A percentile compares a stretch with the other conserved stretches of the same genome.
These are phyloP conservation scores for Fregetta grallaria DNA, from an alignment of 2,113 vertebrate species.

Conservation along the genomic window DNA sequence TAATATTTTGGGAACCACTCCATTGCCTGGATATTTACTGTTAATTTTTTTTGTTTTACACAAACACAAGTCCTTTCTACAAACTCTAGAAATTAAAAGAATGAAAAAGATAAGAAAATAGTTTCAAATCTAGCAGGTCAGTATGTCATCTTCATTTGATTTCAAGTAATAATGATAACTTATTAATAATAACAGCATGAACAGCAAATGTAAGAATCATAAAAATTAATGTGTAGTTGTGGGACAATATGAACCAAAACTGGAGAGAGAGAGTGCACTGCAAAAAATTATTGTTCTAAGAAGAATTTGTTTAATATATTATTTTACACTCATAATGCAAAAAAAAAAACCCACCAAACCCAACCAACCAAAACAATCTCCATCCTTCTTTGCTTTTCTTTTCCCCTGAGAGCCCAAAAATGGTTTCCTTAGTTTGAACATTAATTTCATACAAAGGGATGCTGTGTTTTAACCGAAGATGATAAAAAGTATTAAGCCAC, in stretches of 20 bases:
- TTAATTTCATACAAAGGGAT: not conserved
- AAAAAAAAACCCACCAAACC: too few relatives aligned
- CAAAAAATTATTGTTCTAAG: not conserved
- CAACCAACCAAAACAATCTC: not conserved
- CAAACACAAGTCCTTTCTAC: not conserved
- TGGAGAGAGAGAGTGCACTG: not conserved
- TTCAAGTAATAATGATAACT: not conserved
- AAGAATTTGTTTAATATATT: not conserved
- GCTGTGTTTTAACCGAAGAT: not conserved
- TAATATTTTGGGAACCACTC: not conserved
- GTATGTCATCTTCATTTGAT: not conserved
- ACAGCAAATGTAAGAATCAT: not conserved
- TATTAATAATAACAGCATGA: not conserved
- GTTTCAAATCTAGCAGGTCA: not conserved
- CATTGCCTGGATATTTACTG: not conserved
- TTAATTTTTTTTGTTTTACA: not conserved
- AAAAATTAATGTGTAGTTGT: not conserved
- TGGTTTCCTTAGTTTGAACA: not conserved
- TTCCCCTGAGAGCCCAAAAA: not conserved
- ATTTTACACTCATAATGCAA: not conserved
- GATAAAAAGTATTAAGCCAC: not conserved
- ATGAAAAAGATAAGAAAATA: not conserved
- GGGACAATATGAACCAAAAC: not conserved
- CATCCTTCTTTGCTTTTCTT: not conserved
- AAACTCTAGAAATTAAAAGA: not conserved